Base-by-base conservation (phyloP, 2,888 invertebrate species). In the Rhingia rostrata region DNA sequence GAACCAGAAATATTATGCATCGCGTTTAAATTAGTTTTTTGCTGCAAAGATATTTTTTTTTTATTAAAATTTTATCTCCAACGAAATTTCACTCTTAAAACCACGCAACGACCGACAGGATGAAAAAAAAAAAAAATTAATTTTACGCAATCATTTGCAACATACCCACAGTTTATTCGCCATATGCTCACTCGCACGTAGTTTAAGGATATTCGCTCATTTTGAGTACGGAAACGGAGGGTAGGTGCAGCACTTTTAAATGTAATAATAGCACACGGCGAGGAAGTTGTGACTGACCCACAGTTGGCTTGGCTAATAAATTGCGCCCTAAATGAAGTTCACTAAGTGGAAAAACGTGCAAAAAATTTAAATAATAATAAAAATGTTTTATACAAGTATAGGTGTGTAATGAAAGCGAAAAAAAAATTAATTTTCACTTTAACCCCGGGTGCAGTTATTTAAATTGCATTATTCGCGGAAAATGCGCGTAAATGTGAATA, bases 91-190 rank as follows among this genome's bases (percentile, higher is more conserved):
- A 9, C 67, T 63, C 39, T 51, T 41, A 41, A 75, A 81, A 75
- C 75, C 75, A 30, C 70, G 47, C 32, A 60, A 53, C 45, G 63
- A 58, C 39, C 43, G 43, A 22, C 22, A 22, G 22, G 22, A 22
- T 22, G n/a, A n/a, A 32, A 60, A 54, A 72, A 81, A 43, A 64
- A 70, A 64, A 63, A 61, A 70, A 56, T 51, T 58, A 64, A 64
- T 70, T 81, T 75, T 60, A 75, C 81, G 75, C 81, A 81, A 81
- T 81, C 81, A 75, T 75, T 70, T 58, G 56, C 69, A 81, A 60
- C 51, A 45, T 64, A 58, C 63, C 10, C 33, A 12, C 45, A 63
- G 47, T 2, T 49, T 33, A 67, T 49, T 61, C 56, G 39, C 30
- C 10, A n/a, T 14, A 56, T 0, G 5, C 4, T 4, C 22, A 47